phyloP scores from a whole-genome alignment of 2,888 invertebrate genomes.

The Palloptera scutellata region DNA sequence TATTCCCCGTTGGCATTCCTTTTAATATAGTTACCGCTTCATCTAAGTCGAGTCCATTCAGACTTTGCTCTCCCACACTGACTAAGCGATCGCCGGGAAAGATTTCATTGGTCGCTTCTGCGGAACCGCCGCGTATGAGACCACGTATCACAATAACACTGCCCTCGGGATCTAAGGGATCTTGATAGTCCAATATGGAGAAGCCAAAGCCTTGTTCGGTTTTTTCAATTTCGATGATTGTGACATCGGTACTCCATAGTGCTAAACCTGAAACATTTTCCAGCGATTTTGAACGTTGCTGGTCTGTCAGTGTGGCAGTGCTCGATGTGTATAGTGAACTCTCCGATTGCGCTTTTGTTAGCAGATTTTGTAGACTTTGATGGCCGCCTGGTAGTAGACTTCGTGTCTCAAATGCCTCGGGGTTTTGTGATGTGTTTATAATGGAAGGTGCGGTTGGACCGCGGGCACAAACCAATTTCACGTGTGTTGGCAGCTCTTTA shows the following conservation, averaged over 20 bases:
- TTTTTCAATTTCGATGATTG: conserved; percentile 90
- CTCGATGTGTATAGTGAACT: conserved; percentile 90
- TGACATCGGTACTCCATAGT: conserved; percentile 95
- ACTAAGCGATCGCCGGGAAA: conserved; percentile 94
- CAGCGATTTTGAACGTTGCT: conserved; percentile 87
- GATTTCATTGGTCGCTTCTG: conserved; percentile 91
- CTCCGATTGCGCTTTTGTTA: conserved; percentile 95
- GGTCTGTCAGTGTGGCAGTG: conserved; percentile 79
- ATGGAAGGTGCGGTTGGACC: conserved; percentile 71
- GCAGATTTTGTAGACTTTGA: conserved; percentile 80
- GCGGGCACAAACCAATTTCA: conserved; percentile 90
- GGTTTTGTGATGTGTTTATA: conserved; percentile 80
- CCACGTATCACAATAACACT: conserved; percentile 97
- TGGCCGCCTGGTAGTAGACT: conserved; percentile 87
- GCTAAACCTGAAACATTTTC: conserved; percentile 95
- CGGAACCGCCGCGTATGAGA: conserved; percentile 97
- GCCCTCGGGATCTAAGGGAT: conserved; percentile 93
- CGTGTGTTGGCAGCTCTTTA: conserved; percentile 89
- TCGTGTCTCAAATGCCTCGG: conserved; percentile 81
- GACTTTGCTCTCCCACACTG: conserved; percentile 88
- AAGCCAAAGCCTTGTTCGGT: conserved; percentile 97
- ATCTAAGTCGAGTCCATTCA: conserved; percentile 92
- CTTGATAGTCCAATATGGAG: conserved; percentile 97
- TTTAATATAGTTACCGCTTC: conserved; percentile 96
- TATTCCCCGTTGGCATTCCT: conserved; percentile 88